Evolutionary conservation across 1,140 invertebrate genomes (phyloP), one percentile per base, ranked within the genome.

Genomic region (Drosophila sechellia): DNA sequence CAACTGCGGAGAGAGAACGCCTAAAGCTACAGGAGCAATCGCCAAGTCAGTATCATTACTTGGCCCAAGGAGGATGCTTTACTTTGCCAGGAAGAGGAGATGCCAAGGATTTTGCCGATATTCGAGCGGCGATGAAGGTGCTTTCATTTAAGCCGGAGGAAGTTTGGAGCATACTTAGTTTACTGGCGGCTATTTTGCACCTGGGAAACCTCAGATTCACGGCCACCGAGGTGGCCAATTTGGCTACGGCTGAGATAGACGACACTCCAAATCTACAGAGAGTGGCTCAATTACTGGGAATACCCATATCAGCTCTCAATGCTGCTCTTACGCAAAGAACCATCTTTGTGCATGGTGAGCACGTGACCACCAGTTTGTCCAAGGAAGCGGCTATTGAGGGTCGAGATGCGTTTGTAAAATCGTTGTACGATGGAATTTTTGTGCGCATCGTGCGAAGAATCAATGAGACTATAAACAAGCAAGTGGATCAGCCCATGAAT

Each of bases 381-480:
- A 94, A 94, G 73, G 93, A 94, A 46, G 95, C 96, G 55, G 95
- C 97, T 0, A 84, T 95, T 0, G 97, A 98, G 93, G 96, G 97
- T 0, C 93, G 97, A 42, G 97, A 99, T 94, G 97, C 98, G 0
- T 97, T 99, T 86, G 97, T 97, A 0, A 98, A 98, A 94, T 95
- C 96, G 2, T 96, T 99, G 64, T 99, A 99, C 92, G 97, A 97
- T 1, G 94, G 96, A 70, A 95, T 99, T 77, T 99, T 99, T 92
- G 94, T 98, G 48, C 96, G 96, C 93, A 97, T 99, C 60, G 96
- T 99, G 0, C 94, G 96, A 11, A 96, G 97, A 92, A 98, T 99
- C 49, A 99, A 99, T 90, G 93, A 94, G 71, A 97, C 97, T 0
- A 97, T 99, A 79, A 95, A 95, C 93, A 94, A 94, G 17, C 93